Evolutionary conservation across 2,888 invertebrate genomes (phyloP).

Genomic region (Meiosimyza platycephala): DNA sequence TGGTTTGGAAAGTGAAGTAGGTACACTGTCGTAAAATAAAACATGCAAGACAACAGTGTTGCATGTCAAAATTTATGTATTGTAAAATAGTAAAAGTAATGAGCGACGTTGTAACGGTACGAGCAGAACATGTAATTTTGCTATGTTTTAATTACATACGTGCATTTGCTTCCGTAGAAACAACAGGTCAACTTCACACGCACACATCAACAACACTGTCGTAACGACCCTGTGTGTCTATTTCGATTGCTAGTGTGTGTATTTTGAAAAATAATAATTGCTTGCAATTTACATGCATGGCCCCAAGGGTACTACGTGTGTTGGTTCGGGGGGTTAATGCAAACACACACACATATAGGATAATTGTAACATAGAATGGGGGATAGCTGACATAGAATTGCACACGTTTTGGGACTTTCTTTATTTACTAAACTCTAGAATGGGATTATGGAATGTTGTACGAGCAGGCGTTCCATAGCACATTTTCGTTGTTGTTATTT

Average conservation of each 20-base stretch:
- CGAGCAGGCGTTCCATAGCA: neutral
- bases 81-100: too few species aligned
- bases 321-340: conserved; percentile 4
- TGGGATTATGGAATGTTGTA: neutral
- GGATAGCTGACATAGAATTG: conserved; percentile 49
- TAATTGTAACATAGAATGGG: conserved; percentile 17
- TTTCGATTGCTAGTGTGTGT: neutral
- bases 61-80: too few species aligned
- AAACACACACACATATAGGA: conserved; percentile 3
- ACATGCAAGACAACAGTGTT: too few species aligned
- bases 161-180: too few species aligned
- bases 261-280: conserved; percentile 32
- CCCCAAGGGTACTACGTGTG: neutral
- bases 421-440: conserved; percentile 18
- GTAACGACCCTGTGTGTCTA: conserved; percentile 5
- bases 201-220: neutral
- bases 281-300: conserved; percentile 27
- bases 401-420: conserved; percentile 39
- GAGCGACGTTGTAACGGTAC: too few species aligned
- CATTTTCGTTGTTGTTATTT: neutral
- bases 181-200: neutral
- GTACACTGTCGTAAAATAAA: too few species aligned
- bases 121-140: too few species aligned
- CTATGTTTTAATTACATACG: too few species aligned
- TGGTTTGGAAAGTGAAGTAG: too few species aligned